These are phyloP conservation scores for Microplitis manilae DNA, from an alignment of 2,888 invertebrate genomes.

Conservation along the genomic window DNA sequence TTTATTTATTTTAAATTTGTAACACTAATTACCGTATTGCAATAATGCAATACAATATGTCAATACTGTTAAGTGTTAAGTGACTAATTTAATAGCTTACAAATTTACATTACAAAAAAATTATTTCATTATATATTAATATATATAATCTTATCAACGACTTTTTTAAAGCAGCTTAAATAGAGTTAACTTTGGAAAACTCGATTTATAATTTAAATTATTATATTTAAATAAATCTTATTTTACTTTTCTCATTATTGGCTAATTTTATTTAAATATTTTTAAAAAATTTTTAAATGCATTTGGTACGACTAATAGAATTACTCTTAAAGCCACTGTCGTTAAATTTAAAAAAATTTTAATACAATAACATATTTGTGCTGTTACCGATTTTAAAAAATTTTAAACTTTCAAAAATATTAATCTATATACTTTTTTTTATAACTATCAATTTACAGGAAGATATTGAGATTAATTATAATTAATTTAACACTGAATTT, in stretches of 20 bases:
- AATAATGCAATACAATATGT: slow-evolving; percentile 41
- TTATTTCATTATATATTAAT: slow-evolving; percentile 12
- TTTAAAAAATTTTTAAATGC: slow-evolving; percentile 64
- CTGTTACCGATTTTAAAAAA: slow-evolving; percentile 40
- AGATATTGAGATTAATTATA: slow-evolving; percentile 57
- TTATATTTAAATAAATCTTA: slow-evolving; percentile 37
- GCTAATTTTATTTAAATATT: slow-evolving; percentile 12
- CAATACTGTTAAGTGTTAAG: slow-evolving; percentile 66
- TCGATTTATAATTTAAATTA: slow-evolving; percentile 53
- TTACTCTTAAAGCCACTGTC: slow-evolving; percentile 59
- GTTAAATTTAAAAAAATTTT: slow-evolving; percentile 44
- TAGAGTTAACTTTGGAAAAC: slow-evolving; percentile 67
- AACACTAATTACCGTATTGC: slow-evolving; percentile 19
- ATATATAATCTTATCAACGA: slow-evolving; percentile 54
- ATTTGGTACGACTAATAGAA: slow-evolving; percentile 68
- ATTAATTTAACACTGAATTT: background rate
- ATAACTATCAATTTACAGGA: slow-evolving; percentile 63
- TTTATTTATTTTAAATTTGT: slow-evolving; percentile 7
- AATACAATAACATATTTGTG: slow-evolving; percentile 17
- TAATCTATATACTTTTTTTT: slow-evolving; percentile 61
- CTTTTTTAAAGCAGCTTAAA: slow-evolving; percentile 67
- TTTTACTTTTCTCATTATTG: slow-evolving; percentile 26
- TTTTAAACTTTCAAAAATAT: slow-evolving; percentile 62
- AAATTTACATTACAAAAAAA: slow-evolving; percentile 69
- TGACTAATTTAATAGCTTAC: slow-evolving; percentile 60